These are phyloP conservation scores for Drosophila cardini DNA, from an alignment of 1,140 invertebrate genomes.

Conservation along the genomic window DNA sequence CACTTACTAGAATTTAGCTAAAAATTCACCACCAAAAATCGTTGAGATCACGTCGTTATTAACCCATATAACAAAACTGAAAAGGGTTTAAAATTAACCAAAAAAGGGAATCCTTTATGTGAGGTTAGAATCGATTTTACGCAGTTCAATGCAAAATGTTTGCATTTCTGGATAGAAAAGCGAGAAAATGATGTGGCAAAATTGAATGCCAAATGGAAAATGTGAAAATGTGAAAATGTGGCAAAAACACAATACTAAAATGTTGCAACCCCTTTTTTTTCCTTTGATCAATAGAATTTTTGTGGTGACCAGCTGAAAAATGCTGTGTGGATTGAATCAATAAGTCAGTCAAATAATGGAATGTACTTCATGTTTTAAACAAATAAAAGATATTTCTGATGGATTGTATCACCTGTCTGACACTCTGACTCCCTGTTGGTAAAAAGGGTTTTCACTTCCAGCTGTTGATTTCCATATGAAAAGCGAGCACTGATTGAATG, in stretches of 20 bases:
- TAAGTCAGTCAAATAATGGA: conserved; percentile 43
- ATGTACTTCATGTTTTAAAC: conserved; percentile 66
- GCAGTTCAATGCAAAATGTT: conserved; percentile 35
- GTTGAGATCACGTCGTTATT: conserved; percentile 3
- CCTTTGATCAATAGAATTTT: conserved; percentile 38
- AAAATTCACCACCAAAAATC: conserved; percentile 33
- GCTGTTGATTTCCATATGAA: conserved; percentile 32
- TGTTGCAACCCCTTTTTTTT: conserved; percentile 33
- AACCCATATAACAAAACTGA: conserved; percentile 1
- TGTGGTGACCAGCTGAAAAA: conserved; percentile 72
- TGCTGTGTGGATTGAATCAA: conserved; percentile 56
- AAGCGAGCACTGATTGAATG: conserved; percentile 13
- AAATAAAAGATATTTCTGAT: conserved; percentile 61
- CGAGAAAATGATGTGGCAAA: conserved; percentile 44
- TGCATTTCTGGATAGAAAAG: conserved; percentile 51
- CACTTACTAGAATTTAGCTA: conserved; percentile 5
- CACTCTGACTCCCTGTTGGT: not conserved
- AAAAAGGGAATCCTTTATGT: conserved; percentile 57
- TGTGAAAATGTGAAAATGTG: conserved; percentile 3
- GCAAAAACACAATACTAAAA: conserved; percentile 16
- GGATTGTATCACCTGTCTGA: conserved; percentile 62
- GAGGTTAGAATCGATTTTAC: conserved; percentile 5
- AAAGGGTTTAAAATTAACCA: conserved; percentile 51
- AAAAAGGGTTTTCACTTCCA: conserved; percentile 50
- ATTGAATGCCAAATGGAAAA: conserved; percentile 38